Conservation (phyloP, 2,113 vertebrate genomes). For the Paradoxurus hermaphroditus region DNA sequence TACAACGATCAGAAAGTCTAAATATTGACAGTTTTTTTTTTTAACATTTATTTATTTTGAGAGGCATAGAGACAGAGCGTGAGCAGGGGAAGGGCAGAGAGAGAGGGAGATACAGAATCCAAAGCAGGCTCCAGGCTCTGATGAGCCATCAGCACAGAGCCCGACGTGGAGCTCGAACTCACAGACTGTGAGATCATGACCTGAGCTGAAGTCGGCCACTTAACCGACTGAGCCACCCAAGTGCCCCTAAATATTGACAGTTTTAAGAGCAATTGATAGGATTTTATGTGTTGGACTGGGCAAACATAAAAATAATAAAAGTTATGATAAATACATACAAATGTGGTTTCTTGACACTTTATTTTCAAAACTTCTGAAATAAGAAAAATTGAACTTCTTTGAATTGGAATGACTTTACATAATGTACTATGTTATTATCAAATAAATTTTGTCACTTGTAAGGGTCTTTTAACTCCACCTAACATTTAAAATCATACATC, state of each 20-base stretch:
- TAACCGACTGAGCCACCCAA: too few species aligned
- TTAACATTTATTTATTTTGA: too few species aligned
- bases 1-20: background rate
- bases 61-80: too few species aligned
- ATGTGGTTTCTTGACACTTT: background rate
- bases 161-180: too few species aligned
- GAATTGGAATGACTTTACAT: background rate
- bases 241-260: background rate
- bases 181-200: too few species aligned
- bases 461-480: background rate
- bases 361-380: background rate
- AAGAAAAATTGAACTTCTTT: background rate
- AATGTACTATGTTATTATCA: background rate
- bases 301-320: background rate
- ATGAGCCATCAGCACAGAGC: too few species aligned
- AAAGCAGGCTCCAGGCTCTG: too few species aligned
- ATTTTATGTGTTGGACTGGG: background rate
- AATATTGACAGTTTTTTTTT: background rate
- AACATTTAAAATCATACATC: background rate
- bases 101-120: too few species aligned
- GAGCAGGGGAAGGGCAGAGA: too few species aligned
- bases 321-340: background rate
- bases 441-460: background rate
- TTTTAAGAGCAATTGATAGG: background rate
- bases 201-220: too few species aligned